These are phyloP conservation scores for Nomia melanderi DNA, from an alignment of 1,140 invertebrate genomes.

Conservation along the genomic window DNA sequence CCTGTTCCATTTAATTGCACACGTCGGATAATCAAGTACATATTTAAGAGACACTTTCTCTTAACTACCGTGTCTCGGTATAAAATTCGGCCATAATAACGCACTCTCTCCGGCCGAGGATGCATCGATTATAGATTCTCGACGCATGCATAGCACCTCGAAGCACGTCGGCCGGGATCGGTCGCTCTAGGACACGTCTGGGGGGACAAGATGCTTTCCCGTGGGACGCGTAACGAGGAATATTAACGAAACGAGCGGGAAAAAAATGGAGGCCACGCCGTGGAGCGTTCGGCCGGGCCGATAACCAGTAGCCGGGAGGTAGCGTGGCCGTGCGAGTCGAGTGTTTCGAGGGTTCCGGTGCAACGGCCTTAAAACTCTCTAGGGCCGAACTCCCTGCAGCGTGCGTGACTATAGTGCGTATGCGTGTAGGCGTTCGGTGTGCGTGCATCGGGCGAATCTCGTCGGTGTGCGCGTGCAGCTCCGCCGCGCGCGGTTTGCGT, in stretches of 20 bases:
- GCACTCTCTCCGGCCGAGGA: no score
- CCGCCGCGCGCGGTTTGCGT: constrained; percentile 39
- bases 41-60: no score
- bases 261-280: constrained; percentile 14
- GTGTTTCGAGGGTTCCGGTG: constrained; percentile 71
- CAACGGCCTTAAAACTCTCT: constrained; percentile 75
- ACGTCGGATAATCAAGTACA: no score
- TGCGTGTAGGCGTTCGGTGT: constrained; percentile 25
- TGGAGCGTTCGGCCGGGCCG: background rate
- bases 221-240: background rate
- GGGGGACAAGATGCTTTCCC: background rate
- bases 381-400: constrained; percentile 62
- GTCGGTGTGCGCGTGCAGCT: constrained; percentile 7
- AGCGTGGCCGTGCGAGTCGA: constrained; percentile 48
- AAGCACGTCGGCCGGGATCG: no score
- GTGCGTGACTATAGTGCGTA: constrained; percentile 58
- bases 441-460: background rate
- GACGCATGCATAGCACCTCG: no score
- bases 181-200: no score
- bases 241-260: background rate
- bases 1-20: no score
- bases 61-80: no score
- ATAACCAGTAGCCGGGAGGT: constrained; percentile 36
- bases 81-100: no score
- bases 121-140: no score